Conservation (phyloP, 1,140 invertebrate species). For the Ephestia elutella region DNA sequence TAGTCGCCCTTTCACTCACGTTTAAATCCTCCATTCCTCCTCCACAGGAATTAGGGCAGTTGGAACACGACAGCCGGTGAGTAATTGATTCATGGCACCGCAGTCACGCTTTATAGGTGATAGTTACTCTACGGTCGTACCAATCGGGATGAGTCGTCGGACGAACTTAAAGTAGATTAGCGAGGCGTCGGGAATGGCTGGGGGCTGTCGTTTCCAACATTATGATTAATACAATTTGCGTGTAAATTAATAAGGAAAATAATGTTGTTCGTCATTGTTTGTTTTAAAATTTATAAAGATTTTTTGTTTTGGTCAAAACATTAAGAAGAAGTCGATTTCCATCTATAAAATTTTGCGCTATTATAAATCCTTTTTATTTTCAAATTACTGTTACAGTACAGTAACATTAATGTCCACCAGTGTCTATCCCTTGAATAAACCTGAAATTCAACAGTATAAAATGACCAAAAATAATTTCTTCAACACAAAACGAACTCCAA, state of each 20-base stretch:
- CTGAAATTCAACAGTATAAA: neutral
- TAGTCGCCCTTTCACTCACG: too few relatives aligned
- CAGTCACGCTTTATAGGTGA: neutral
- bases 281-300: neutral
- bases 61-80: too few relatives aligned
- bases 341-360: too few relatives aligned
- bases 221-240: conserved; percentile 4
- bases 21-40: too few relatives aligned
- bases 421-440: too few relatives aligned
- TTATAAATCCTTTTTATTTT: too few relatives aligned
- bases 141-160: neutral
- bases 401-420: too few relatives aligned
- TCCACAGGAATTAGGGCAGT: too few relatives aligned
- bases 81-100: too few relatives aligned
- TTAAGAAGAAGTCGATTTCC: too few relatives aligned
- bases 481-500: neutral
- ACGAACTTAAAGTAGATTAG: conserved; percentile 3
- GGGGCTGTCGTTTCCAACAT: neutral
- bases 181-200: neutral
- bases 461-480: neutral
- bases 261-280: neutral
- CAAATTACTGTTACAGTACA: too few relatives aligned
- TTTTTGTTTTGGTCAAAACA: too few relatives aligned
- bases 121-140: neutral
- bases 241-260: neutral